A percentile compares a stretch with the other conserved stretches of the same genome.
phyloP scores from a whole-genome alignment of 2,113 vertebrate genomes.

The Oenanthe oenanthe region DNA sequence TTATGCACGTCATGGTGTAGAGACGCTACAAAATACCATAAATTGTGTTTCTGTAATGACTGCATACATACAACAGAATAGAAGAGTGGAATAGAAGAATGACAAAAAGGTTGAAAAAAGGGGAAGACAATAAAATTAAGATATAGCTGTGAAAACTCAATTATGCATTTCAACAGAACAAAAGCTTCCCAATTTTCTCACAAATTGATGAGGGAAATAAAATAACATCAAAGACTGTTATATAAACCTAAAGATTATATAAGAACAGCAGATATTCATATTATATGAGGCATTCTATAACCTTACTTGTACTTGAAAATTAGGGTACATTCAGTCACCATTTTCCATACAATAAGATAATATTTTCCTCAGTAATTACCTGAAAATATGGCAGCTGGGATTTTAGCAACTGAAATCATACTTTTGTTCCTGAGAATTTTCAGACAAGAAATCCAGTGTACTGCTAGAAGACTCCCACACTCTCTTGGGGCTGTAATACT shows the following conservation, averaged over 20 bases:
- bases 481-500: conserved; percentile 31
- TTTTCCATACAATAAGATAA: not conserved
- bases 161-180: not conserved
- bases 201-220: conserved; percentile 30
- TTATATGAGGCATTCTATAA: not conserved
- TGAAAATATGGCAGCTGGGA: conserved; percentile 50
- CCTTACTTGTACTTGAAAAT: not conserved
- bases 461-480: conserved; percentile 13
- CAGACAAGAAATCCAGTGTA: conserved; percentile 32
- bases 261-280: not conserved
- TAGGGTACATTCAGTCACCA: not conserved
- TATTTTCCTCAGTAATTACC: conserved; percentile 37
- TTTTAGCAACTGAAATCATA: conserved; percentile 53
- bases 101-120: not conserved
- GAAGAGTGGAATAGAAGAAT: not conserved
- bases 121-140: not conserved
- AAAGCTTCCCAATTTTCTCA: conserved; percentile 50
- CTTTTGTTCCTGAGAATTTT: conserved; percentile 40
- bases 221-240: conserved; percentile 21
- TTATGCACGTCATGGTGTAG: not conserved
- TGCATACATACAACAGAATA: not conserved
- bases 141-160: not conserved
- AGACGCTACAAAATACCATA: not conserved
- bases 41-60: not conserved
- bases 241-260: not conserved